Conservation (phyloP, 1,140 invertebrate species). For the Drosophila obscura region DNA sequence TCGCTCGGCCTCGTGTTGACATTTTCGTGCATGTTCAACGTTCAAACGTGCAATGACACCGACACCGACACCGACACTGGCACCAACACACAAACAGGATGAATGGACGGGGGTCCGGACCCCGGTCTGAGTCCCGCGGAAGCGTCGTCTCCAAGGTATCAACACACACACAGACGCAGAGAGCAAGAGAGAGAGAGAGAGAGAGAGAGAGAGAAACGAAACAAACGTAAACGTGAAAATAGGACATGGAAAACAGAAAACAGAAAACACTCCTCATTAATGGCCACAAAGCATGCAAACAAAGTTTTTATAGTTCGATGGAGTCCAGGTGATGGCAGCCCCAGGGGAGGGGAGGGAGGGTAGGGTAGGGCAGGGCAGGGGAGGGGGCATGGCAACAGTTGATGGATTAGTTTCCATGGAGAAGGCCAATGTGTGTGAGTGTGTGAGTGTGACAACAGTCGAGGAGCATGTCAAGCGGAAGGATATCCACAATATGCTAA, state of each 20-base stretch:
- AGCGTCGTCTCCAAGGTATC: conserved; percentile 56
- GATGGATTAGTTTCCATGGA: conserved; percentile 19
- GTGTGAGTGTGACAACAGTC: too few relatives aligned
- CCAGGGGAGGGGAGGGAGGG: too few relatives aligned
- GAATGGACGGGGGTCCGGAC: not conserved
- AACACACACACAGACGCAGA: conserved; percentile 16
- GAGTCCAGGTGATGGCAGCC: conserved; percentile 1
- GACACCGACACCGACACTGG: conserved; percentile 36
- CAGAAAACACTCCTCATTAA: conserved; percentile 41
- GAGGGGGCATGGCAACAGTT: conserved; percentile 41
- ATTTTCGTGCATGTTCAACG: conserved; percentile 57
- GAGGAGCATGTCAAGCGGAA: too few relatives aligned
- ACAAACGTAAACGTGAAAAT: conserved; percentile 26
- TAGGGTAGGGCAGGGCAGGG: too few relatives aligned
- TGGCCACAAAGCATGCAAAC: conserved; percentile 47
- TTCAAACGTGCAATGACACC: conserved; percentile 65
- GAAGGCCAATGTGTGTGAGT: conserved; percentile 9
- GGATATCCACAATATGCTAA: too few relatives aligned
- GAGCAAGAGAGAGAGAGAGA: too few relatives aligned
- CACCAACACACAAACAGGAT: not conserved
- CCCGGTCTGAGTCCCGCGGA: not conserved
- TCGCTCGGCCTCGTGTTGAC: conserved; percentile 49
- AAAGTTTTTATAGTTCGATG: conserved; percentile 41
- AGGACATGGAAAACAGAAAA: conserved; percentile 2
- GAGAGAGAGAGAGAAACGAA: not conserved